A percentile compares a stretch with the other conserved stretches of the same genome.
Evolutionary conservation across 1,140 invertebrate species (phyloP).

Genomic region (Ceratina calcarata): DNA sequence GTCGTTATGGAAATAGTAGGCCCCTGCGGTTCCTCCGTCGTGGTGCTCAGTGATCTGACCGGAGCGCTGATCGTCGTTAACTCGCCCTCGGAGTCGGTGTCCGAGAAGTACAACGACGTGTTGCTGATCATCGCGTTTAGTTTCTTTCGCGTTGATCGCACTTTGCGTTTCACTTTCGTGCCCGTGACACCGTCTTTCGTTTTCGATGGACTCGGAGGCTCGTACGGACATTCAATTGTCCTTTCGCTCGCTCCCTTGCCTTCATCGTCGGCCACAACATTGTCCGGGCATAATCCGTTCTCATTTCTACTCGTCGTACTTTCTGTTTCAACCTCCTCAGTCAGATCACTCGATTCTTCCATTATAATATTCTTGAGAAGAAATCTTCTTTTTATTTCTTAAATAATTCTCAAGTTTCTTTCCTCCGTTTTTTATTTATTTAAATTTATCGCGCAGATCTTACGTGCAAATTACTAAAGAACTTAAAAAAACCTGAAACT

Average conservation of each 20-base stretch:
- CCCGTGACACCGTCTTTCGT: constrained; percentile 31
- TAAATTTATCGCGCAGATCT: constrained; percentile 17
- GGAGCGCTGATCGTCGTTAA: constrained; percentile 60
- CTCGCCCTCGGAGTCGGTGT: constrained; percentile 79
- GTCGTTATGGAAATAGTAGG: constrained; percentile 73
- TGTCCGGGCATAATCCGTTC: background rate
- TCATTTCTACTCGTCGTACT: background rate
- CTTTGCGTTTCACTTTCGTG: constrained; percentile 73
- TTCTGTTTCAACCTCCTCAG: background rate
- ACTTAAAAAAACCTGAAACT: constrained; percentile 66
- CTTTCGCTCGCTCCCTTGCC: background rate
- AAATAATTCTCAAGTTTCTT: background rate
- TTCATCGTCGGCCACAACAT: background rate
- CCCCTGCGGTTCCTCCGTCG: constrained; percentile 17
- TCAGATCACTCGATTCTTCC: constrained; percentile 36
- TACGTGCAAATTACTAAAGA: constrained; percentile 57
- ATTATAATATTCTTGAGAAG: background rate
- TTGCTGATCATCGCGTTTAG: constrained; percentile 77
- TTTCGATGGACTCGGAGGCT: background rate
- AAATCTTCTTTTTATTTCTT: background rate
- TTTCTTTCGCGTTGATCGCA: constrained; percentile 70
- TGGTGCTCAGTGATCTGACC: constrained; percentile 37
- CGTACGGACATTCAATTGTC: background rate
- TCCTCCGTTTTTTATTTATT: no score
- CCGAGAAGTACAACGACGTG: constrained; percentile 76